Base-by-base conservation (phyloP, 2,797 vertebrate species). In the Crypturellus tataupa region DNA sequence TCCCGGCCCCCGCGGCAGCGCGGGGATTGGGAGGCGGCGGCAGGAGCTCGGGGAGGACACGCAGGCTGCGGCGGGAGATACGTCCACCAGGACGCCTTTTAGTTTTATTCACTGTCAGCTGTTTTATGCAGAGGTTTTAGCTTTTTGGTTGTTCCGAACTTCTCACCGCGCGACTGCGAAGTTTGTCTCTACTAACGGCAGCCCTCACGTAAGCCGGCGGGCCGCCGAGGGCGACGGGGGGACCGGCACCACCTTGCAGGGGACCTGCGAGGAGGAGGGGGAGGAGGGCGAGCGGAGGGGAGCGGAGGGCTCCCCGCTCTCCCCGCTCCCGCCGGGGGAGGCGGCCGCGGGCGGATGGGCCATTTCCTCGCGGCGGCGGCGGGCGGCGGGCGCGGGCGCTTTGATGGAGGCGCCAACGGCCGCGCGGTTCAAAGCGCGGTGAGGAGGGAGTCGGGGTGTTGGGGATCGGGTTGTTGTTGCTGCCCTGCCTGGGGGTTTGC, bases 341-440 rank as follows among this genome's bases (percentile, higher is more conserved):
- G n/a, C n/a, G n/a, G n/a, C n/a, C n/a, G n/a, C n/a, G n/a, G n/a
- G n/a, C n/a, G n/a, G n/a, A n/a, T n/a, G n/a, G n/a, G n/a, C n/a
- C n/a, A n/a, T n/a, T n/a, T n/a, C n/a, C n/a, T n/a, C n/a, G n/a
- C n/a, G n/a, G n/a, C n/a, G n/a, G n/a, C n/a, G n/a, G n/a, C n/a
- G n/a, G n/a, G n/a, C n/a, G n/a, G n/a, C n/a, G n/a, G n/a, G n/a
- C n/a, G n/a, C n/a, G n/a, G n/a, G n/a, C n/a, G n/a, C n/a, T n/a
- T n/a, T n/a, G n/a, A n/a, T n/a, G n/a, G 16, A 12, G 33, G 1
- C 10, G 4, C 1, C 5, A 0, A 0, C 1, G 31, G 51, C 80
- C 80, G 80, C 73, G 87, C 44, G 4, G n/a, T 73, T 90, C 33
- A 68, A 90, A 79, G 60, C 0, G 10, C 6, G 24, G 65, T 55